Evolutionary conservation across 2,888 invertebrate genomes (phyloP).

Genomic region (Xanthorhoe spadicearia): DNA sequence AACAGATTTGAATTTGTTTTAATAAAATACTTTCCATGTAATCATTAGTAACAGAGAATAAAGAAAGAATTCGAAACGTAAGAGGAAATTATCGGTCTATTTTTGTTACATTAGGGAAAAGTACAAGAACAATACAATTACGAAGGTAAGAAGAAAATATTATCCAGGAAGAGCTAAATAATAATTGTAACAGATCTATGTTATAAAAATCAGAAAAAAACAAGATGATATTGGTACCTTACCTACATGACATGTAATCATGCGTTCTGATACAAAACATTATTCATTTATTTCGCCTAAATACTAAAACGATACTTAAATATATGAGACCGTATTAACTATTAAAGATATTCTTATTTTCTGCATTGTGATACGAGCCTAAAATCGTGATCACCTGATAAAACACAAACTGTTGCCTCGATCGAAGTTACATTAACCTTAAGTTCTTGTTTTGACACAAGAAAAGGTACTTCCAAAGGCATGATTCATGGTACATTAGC

Average conservation of each 20-base stretch:
- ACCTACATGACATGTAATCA: too few species aligned
- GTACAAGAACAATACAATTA: not conserved
- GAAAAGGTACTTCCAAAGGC: constrained; percentile 20
- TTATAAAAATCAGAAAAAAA: not conserved
- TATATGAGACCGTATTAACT: not conserved
- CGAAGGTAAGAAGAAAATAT: not conserved
- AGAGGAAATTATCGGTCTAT: not conserved
- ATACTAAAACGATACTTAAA: not conserved
- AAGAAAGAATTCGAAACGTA: not conserved
- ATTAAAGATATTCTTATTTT: too few species aligned
- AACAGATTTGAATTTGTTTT: not conserved
- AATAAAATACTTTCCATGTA: not conserved
- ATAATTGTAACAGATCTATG: not conserved
- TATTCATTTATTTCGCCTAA: too few species aligned
- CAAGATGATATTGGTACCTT: not conserved
- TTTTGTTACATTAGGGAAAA: not conserved
- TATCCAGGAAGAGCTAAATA: not conserved
- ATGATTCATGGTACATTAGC: constrained; percentile 36
- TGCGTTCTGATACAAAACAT: not conserved
- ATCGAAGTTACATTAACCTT: not conserved
- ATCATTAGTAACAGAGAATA: not conserved
- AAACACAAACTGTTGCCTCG: not conserved
- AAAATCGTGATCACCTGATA: not conserved
- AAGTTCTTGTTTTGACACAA: constrained; percentile 12
- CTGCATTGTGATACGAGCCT: not conserved